Evolutionary conservation across 2,888 invertebrate species (phyloP).

Genomic region (Epistrophella euchroma): DNA sequence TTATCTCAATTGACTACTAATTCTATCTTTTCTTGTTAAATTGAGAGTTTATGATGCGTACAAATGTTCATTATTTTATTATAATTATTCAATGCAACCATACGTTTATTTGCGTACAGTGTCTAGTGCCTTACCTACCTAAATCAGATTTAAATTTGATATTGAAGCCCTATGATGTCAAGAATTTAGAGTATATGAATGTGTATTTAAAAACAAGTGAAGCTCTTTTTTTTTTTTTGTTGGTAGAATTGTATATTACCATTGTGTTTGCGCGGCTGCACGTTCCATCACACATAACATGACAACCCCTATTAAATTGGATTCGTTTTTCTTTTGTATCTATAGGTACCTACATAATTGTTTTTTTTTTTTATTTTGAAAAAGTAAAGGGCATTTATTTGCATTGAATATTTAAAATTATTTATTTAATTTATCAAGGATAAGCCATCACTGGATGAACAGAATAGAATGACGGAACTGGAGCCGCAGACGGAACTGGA

Average conservation of each 20-base stretch:
- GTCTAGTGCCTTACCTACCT: conserved; percentile 47
- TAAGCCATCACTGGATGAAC: no score
- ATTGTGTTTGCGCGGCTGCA: conserved; percentile 25
- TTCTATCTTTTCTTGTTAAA: no score
- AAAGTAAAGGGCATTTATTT: conserved; percentile 14
- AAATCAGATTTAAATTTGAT: conserved; percentile 76
- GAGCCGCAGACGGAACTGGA: no score
- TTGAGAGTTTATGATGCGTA: no score
- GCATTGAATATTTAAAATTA: conserved; percentile 6
- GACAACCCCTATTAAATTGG: conserved; percentile 58
- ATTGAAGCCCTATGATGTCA: conserved; percentile 74
- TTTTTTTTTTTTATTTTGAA: conserved; percentile 11
- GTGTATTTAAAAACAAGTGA: conserved; percentile 25
- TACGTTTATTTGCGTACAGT: neutral
- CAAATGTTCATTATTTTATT: no score
- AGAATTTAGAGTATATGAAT: conserved; percentile 56
- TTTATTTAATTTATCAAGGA: no score
- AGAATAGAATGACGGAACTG: no score
- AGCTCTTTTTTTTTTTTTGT: conserved; percentile 6
- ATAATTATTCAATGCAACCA: neutral
- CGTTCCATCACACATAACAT: conserved; percentile 21
- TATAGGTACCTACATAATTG: no score
- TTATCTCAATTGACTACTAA: no score
- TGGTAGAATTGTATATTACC: conserved; percentile 37
- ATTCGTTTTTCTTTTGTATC: conserved; percentile 40